phyloP scores from a whole-genome alignment of 2,888 invertebrate genomes.

The Heliconius ethilla region DNA sequence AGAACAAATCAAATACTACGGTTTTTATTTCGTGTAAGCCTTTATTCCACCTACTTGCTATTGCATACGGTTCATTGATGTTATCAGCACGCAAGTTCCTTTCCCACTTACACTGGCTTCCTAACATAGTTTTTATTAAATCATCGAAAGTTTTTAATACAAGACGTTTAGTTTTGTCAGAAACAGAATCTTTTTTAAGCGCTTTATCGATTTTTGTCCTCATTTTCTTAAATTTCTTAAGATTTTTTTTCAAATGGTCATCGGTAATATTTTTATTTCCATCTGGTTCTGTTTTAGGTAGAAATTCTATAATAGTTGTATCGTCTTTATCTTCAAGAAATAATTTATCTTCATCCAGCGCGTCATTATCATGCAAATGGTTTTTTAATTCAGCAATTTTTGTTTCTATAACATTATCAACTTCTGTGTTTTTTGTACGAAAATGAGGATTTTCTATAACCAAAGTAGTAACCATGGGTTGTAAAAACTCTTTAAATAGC shows the following conservation, averaged over 20 bases:
- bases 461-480: constrained; percentile 50
- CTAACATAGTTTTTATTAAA: constrained; percentile 56
- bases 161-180: constrained; percentile 54
- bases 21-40: constrained; percentile 52
- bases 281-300: constrained; percentile 45
- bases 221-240: constrained; percentile 59
- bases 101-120: constrained; percentile 57
- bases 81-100: constrained; percentile 32
- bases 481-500: constrained; percentile 52
- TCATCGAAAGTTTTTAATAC: constrained; percentile 60
- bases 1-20: constrained; percentile 42
- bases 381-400: constrained; percentile 56
- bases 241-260: constrained; percentile 47
- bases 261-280: constrained; percentile 26
- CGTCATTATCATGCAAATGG: constrained; percentile 56
- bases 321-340: constrained; percentile 54
- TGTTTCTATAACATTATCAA: constrained; percentile 52
- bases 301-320: constrained; percentile 62
- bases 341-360: constrained; percentile 41
- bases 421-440: constrained; percentile 39
- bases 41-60: constrained; percentile 45
- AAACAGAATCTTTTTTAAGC: constrained; percentile 57
- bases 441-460: constrained; percentile 17
- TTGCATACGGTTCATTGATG: constrained; percentile 15
- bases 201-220: constrained; percentile 55